Conservation (phyloP, 2,888 invertebrate species). For the Nezara viridula region DNA sequence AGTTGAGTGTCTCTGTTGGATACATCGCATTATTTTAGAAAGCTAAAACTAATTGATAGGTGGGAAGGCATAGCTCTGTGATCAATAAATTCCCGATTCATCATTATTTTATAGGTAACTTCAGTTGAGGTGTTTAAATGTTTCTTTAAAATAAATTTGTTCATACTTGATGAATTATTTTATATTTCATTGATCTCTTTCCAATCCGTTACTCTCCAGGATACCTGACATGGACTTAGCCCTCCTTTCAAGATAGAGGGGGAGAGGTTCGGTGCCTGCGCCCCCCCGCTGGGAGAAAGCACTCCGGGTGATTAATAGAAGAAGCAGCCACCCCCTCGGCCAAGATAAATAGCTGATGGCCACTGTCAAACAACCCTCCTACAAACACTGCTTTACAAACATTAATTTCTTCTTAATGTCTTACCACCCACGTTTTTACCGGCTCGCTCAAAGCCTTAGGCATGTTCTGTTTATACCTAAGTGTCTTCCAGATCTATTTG, state of each 20-base stretch:
- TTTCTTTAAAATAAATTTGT: background rate
- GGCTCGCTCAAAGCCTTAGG: conserved; percentile 36
- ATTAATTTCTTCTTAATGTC: conserved; percentile 49
- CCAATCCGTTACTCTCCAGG: background rate
- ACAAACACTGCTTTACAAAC: conserved; percentile 41
- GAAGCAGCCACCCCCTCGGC: background rate
- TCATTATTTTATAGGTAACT: background rate
- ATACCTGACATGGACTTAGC: background rate
- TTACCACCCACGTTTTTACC: conserved; percentile 44
- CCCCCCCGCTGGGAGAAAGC: conserved; percentile 43
- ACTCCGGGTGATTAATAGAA: conserved; percentile 44
- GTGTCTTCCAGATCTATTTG: background rate
- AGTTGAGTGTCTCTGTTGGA: background rate
- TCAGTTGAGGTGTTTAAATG: background rate
- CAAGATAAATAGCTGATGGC: conserved; percentile 50
- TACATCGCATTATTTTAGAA: background rate
- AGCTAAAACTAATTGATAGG: background rate
- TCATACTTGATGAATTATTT: background rate
- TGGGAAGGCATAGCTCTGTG: background rate
- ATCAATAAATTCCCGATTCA: background rate
- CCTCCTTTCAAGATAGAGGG: conserved; percentile 20
- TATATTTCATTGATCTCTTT: too few species aligned
- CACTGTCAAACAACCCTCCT: conserved; percentile 47
- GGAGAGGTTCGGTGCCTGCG: background rate
- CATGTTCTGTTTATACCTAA: background rate